A percentile compares a stretch with the other conserved stretches of the same genome.
These are phyloP conservation scores for Sinopyrophorus schimmeli DNA, from an alignment of 2,888 invertebrate species.

Conservation along the genomic window DNA sequence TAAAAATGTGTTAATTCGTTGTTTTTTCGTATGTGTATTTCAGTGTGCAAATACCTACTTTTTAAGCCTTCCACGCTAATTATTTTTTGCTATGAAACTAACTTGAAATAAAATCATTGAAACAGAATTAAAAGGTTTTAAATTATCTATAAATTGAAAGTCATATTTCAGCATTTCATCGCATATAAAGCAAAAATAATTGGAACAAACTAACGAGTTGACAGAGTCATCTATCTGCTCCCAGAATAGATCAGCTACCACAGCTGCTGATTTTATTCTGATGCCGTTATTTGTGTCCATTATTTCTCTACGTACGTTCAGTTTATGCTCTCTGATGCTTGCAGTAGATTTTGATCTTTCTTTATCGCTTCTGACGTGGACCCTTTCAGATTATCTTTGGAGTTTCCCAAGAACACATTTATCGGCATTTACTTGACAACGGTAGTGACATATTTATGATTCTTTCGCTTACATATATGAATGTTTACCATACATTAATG, in stretches of 20 bases:
- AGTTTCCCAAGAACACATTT: constrained; percentile 57
- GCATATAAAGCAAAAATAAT: constrained; percentile 53
- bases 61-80: constrained; percentile 21
- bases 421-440: constrained; percentile 58
- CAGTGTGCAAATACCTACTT: too few species aligned
- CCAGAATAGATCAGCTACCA: constrained; percentile 49
- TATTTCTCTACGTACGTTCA: constrained; percentile 24
- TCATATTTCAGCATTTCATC: constrained; percentile 49
- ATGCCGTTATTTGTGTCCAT: constrained; percentile 21
- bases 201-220: constrained; percentile 51
- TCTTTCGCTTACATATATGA: constrained; percentile 55
- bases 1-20: too few species aligned
- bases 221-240: constrained; percentile 49
- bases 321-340: constrained; percentile 8
- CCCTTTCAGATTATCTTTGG: constrained; percentile 29
- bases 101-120: constrained; percentile 29
- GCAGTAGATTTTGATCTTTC: constrained; percentile 7
- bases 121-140: constrained; percentile 31
- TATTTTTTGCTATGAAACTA: constrained; percentile 31
- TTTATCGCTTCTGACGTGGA: constrained; percentile 18
- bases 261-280: constrained; percentile 47
- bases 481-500: constrained; percentile 58
- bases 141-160: constrained; percentile 38
- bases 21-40: too few species aligned
- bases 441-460: constrained; percentile 57